Base-by-base conservation (phyloP, 2,888 invertebrate species). In the Notodromas monacha region DNA sequence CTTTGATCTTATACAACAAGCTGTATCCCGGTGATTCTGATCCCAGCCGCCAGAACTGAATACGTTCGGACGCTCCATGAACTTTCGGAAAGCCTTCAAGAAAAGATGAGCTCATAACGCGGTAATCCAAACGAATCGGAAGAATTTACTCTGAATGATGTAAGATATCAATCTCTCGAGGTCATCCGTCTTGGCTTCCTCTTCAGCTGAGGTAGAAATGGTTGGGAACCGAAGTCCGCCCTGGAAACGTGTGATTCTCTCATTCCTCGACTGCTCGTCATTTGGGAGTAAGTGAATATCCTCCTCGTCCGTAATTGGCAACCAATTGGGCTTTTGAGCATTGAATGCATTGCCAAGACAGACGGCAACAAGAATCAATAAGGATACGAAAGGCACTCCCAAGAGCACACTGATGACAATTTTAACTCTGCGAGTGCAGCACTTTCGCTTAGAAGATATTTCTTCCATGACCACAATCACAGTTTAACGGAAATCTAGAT, bases 1-100 rank as follows among this genome's bases (percentile, higher is more conserved):
- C 50, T 30, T 38, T 31, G 26, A 49, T 35, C 2, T 38, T 39
- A 36, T 46, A 48, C 29, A 49, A 38, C 14, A 21, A 21, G 21
- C 21, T 21, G 21, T 21, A 21, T n/a, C n/a, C n/a, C n/a, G n/a
- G n/a, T n/a, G n/a, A n/a, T n/a, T n/a, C n/a, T n/a, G n/a, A n/a
- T n/a, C n/a, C n/a, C n/a, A n/a, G n/a, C n/a, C n/a, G n/a, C n/a
- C n/a, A n/a, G n/a, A n/a, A n/a, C n/a, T n/a, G n/a, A n/a, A 8
- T 21, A n/a, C n/a, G 8, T 21, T 21, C 21, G 21, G 6, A 8
- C 8, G 8, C 21, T 6, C 21, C 21, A n/a, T 21, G 21, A 21
- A 21, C 8, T n/a, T n/a, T 6, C 6, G 21, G 21, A n/a, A 21
- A 21, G n/a, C 21, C 21, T 21, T 8, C 21, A n/a, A n/a, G 21